Evolutionary conservation across 1,140 invertebrate species (phyloP), one percentile per base, ranked within the genome.

Genomic region (Lamellibrachia luymesi): DNA sequence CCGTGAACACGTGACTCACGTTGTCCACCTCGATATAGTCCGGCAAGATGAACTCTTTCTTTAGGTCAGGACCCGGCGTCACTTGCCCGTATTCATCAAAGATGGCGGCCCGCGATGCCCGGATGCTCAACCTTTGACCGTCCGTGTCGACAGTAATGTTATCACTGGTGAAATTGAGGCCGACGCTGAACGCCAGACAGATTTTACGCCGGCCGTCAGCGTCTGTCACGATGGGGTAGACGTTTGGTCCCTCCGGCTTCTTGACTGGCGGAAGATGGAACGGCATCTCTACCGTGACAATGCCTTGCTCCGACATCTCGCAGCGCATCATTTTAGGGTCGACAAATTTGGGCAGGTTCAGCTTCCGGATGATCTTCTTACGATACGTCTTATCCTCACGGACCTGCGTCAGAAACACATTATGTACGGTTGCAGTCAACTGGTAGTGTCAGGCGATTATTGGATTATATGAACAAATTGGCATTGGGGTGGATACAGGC

Each of bases 281-380:
- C 25, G 93, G 93, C 93, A 94, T 94, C 92, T 94, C 93, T 27
- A 94, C 92, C 2, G 93, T 94, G 17, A 94, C 91, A 52, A 94
- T 90, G 89, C 92, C 90, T 17, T 91, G 50, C n/a, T 92, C 38
- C 51, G 50, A 56, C 50, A 94, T 91, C 8, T 92, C 90, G 80
- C 93, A 94, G 56, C 92, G 93, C 91, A 94, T 92, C 93, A 94
- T 93, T 56, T 94, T 93, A 91, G 90, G 92, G 91, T 94, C 93
- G 91, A 94, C 93, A 91, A 92, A 92, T n/a, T 52, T 91, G 8
- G 93, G 93, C 27, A 94, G 27, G 27, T 94, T 91, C 51, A 94
- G 2, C 64, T 90, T 93, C 49, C 93, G 92, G 92, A 94, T 80
- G 92, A 94, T 94, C 27, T 92, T 94, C 91, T 94, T 94, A 17